A percentile compares a stretch with the other conserved stretches of the same genome.
Evolutionary conservation across 2,113 vertebrate species (phyloP).

Genomic region (Salvator merianae): DNA sequence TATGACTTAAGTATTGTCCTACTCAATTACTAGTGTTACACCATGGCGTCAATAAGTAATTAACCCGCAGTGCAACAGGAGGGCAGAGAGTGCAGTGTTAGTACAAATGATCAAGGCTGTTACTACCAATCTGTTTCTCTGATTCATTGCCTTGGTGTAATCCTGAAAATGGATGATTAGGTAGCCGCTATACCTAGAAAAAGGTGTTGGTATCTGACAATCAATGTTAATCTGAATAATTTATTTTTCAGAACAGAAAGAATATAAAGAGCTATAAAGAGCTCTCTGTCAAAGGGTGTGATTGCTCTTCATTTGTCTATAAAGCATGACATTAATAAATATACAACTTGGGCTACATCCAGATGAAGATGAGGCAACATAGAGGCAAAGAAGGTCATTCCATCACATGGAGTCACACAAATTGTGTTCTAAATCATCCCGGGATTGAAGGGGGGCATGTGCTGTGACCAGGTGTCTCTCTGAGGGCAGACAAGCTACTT

Average conservation of each 20-base stretch:
- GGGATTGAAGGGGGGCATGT: no score
- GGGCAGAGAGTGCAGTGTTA: background rate
- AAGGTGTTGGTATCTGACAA: background rate
- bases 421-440: no score
- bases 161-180: background rate
- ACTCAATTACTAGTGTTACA: background rate
- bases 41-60: background rate
- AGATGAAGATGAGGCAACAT: no score
- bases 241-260: background rate
- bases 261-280: background rate
- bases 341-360: no score
- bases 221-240: background rate
- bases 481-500: no score
- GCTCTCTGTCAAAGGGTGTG: no score
- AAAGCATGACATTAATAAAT: no score
- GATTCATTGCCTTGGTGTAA: background rate
- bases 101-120: background rate
- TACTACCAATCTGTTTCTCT: background rate
- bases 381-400: no score
- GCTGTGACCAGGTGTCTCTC: no score
- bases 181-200: background rate
- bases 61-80: background rate
- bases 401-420: no score
- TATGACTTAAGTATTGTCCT: no score
- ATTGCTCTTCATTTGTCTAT: no score